Base-by-base conservation (phyloP, 2,888 invertebrate genomes). In the Falcaria lacertinaria region DNA sequence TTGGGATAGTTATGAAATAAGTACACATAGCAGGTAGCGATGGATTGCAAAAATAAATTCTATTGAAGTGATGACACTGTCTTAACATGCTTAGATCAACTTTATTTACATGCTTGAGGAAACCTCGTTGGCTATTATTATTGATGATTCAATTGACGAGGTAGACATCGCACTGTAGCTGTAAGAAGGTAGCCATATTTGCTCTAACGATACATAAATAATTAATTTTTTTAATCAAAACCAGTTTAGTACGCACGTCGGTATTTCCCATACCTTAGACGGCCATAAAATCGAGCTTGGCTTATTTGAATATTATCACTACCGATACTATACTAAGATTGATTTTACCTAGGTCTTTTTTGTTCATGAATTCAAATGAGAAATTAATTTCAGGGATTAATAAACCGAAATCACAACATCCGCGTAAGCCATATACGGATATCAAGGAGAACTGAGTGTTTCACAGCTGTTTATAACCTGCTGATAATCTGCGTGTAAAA, bases 61-160 rank as follows among this genome's bases (percentile, higher is more conserved):
- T 28, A 28, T 28, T 28, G 3, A 11, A 28, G 28, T 11, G 28
- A 28, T 28, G 11, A 28, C 28, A 28, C 11, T 11, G 28, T 11
- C 11, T 28, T 7, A 11, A 41, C 28, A 45, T 39, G 43, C 34
- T 38, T 40, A 44, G 22, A 41, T 40, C 25, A 34, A 8, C 25
- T 7, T 47, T 33, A 37, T 17, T 38, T 19, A 28, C 16, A 19
- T 15, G 15, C 6, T 45, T 28, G 28, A 50, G 52, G 48, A 50
- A 46, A 50, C 45, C 41, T 33, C 16, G 42, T 38, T 1, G 40
- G 48, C 47, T 56, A 56, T 56, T 51, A 42, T 43, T 52, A 50
- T 44, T 44, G 47, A 47, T 56, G 56, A 56, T 50, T 52, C 45
- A 50, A 39, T 52, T 34, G 48, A 45, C 51, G 34, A 14, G 19